These are phyloP conservation scores for Yponomeuta malinellus DNA, from an alignment of 2,888 invertebrate species.

Conservation along the genomic window DNA sequence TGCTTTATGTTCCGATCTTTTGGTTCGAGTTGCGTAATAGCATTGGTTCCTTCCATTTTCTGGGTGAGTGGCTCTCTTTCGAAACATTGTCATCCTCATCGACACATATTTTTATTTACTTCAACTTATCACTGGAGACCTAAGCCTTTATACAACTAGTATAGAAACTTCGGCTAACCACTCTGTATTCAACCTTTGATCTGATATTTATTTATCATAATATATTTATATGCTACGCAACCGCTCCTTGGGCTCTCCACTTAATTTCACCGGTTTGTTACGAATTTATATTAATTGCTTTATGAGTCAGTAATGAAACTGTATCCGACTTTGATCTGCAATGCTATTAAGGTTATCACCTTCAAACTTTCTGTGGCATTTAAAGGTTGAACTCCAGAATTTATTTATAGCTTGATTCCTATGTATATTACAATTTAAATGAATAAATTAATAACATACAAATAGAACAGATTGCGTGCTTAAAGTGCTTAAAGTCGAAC, in stretches of 20 bases:
- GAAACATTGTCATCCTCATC: not conserved
- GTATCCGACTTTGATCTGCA: slow-evolving; percentile 18
- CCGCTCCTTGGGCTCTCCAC: slow-evolving; percentile 34
- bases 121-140: not conserved
- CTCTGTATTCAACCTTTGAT: not conserved
- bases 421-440: too few species aligned
- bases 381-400: too few species aligned
- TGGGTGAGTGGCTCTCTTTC: not conserved
- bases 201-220: slow-evolving; percentile 29
- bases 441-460: too few species aligned
- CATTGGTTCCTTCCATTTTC: not conserved
- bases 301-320: not conserved
- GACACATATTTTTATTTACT: not conserved
- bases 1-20: not conserved
- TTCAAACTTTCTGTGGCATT: too few species aligned
- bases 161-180: not conserved
- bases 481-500: too few species aligned
- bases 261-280: slow-evolving; percentile 41
- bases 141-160: not conserved
- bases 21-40: not conserved
- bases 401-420: too few species aligned
- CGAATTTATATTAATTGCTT: slow-evolving; percentile 33
- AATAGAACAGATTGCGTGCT: too few species aligned
- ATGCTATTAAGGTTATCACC: not conserved
- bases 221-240: slow-evolving; percentile 17